Base-by-base conservation (phyloP, 2,888 invertebrate species). In the Pheosia tremula region DNA sequence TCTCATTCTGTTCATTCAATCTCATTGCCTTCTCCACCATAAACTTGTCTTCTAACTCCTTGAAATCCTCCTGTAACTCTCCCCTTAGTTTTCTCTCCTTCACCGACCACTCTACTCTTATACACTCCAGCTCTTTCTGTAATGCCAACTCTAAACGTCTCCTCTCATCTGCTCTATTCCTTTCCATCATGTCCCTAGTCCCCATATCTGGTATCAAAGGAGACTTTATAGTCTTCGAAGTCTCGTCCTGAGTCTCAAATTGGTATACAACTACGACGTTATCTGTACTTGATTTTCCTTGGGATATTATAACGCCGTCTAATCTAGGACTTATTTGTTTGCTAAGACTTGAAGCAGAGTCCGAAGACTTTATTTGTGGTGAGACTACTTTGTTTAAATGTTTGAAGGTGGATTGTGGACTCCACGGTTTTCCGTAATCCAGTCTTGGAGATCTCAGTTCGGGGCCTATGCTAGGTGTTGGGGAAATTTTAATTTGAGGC, bases 21-120 rank as follows among this genome's bases (percentile, higher is more conserved):
- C 90, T 85, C 61, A 86, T 60, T 81, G 73, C 87, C 75, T 90
- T 93, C 63, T 93, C 92, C 43, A 70, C 75, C 64, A 87, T 65
- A 78, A 92, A 92, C 74, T 90, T 91, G 63, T 92, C 91, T 60
- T 95, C 94, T 1, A 91, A 86, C 67, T 89, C 91, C 61, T 87
- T 92, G 74, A 95, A 88, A 76, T 95, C 95, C 45, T 90, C 89
- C 57, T 92, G 89, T 63, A 95, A 78, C 73, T 94, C 95, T 24
- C 93, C 91, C 79, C 85, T 95, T 94, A 83, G 93, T 84, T 81
- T 95, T 88, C 82, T 95, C 75, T 87, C 95, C 86, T 80, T 95
- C 63, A 91, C 90, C 65, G 95, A 93, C 75, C 95, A 92, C 59
- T 95, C 95, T 67, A 94, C 93, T 73, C 94, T 94, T 57, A 95